phyloP scores from a whole-genome alignment of 2,888 invertebrate species.

The Xestobium rufovillosum region DNA sequence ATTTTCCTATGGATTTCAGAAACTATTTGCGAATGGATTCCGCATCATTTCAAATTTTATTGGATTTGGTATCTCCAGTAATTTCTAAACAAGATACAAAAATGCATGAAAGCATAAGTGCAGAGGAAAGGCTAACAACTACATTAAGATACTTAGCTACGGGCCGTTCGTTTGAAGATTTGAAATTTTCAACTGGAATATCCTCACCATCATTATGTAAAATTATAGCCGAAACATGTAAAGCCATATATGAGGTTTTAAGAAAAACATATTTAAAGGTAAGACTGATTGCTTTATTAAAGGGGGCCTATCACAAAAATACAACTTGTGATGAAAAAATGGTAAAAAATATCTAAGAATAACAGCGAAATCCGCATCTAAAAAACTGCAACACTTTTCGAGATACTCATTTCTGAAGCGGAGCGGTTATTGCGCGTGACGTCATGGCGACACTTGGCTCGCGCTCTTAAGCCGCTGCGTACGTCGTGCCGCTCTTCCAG shows the following conservation, averaged over 20 bases:
- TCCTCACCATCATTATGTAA: constrained; percentile 4
- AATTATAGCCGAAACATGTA: constrained; percentile 6
- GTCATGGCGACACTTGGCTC: too few species aligned
- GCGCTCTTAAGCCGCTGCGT: too few species aligned
- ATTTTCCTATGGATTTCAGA: constrained; percentile 2
- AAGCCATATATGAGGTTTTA: not conserved
- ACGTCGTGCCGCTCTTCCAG: too few species aligned
- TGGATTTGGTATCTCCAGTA: constrained; percentile 4
- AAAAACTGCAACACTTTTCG: too few species aligned
- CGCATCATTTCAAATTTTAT: constrained; percentile 1
- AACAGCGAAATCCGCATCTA: too few species aligned
- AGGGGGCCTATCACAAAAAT: too few species aligned
- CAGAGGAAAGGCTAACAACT: not conserved
- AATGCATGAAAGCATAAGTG: constrained; percentile 7
- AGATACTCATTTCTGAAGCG: too few species aligned
- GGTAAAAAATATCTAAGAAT: too few species aligned
- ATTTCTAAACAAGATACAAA: constrained; percentile 6
- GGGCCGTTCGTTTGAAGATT: constrained; percentile 5
- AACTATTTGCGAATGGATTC: constrained; percentile 4
- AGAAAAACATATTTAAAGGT: constrained; percentile 6
- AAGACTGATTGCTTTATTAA: not conserved
- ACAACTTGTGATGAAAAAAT: too few species aligned
- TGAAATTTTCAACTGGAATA: constrained; percentile 5
- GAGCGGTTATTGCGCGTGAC: too few species aligned
- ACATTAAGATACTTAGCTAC: constrained; percentile 5